Conservation (phyloP, 92 coral and sea anemone species). For the Anthopleura xanthogrammica region DNA sequence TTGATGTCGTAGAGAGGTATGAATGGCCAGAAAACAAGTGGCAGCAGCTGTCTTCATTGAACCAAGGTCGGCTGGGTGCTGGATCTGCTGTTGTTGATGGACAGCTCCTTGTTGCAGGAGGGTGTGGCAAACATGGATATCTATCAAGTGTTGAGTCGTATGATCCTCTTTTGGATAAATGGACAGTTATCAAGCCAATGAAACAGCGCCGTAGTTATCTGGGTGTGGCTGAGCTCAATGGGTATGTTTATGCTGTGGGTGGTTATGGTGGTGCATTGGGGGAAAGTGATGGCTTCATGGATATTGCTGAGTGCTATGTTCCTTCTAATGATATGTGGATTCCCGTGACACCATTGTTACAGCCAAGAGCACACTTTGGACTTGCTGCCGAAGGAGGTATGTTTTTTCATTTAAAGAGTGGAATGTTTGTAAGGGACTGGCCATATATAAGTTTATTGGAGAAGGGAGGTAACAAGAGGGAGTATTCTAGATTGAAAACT, state of each 20-base stretch:
- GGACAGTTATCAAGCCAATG: slow-evolving; percentile 53
- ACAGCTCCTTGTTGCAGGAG: slow-evolving; percentile 59
- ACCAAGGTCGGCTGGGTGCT: slow-evolving; percentile 67
- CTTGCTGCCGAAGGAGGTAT: slow-evolving; percentile 59
- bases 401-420: not conserved
- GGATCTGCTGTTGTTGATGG: slow-evolving; percentile 41
- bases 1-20: slow-evolving; percentile 63
- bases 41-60: slow-evolving; percentile 54
- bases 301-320: slow-evolving; percentile 56
- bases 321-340: slow-evolving; percentile 63
- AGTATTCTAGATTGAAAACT: too few species aligned
- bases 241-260: slow-evolving; percentile 66
- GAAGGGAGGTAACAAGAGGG: too few species aligned
- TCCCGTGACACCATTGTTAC: slow-evolving; percentile 51
- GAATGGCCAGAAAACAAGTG: slow-evolving; percentile 78
- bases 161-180: slow-evolving; percentile 61
- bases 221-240: slow-evolving; percentile 56
- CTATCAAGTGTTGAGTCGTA: slow-evolving; percentile 68
- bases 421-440: too few species aligned
- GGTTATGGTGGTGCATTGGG: slow-evolving; percentile 59
- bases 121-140: slow-evolving; percentile 56
- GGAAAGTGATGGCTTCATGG: slow-evolving; percentile 51
- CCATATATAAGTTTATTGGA: too few species aligned
- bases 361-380: slow-evolving; percentile 63
- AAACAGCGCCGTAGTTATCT: slow-evolving; percentile 58